Percentiles rank a stretch among this genome's conserved stretches.
Conservation (phyloP, 2,888 invertebrate species). For the Calameuta idolon region DNA sequence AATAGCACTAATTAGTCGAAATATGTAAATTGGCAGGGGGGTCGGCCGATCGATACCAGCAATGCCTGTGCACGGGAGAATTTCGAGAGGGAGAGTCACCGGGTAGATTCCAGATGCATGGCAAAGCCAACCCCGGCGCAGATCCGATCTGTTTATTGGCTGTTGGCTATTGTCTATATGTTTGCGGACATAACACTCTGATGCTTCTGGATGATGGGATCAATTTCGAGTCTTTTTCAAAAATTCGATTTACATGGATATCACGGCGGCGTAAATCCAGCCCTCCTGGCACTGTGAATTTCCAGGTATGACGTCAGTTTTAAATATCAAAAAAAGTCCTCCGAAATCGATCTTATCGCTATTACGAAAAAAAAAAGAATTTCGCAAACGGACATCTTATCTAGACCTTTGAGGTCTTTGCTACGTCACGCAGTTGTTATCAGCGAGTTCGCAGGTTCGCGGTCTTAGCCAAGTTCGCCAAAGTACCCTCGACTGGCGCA, state of each 20-base stretch:
- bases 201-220: background rate
- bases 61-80: slow-evolving; percentile 23
- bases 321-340: too few relatives aligned
- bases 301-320: too few relatives aligned
- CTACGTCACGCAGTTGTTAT: too few relatives aligned
- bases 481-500: too few relatives aligned
- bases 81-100: slow-evolving; percentile 19
- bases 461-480: too few relatives aligned
- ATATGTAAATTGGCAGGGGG: slow-evolving; percentile 50
- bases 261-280: too few relatives aligned
- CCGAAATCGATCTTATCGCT: too few relatives aligned
- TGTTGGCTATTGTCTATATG: slow-evolving; percentile 36
- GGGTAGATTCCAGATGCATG: slow-evolving; percentile 13
- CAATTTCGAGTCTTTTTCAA: background rate
- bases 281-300: too few relatives aligned
- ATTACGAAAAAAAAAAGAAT: too few relatives aligned
- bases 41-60: slow-evolving; percentile 45
- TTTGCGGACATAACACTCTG: slow-evolving; percentile 31
- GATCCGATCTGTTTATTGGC: slow-evolving; percentile 36
- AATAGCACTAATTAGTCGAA: slow-evolving; percentile 60
- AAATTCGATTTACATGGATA: background rate
- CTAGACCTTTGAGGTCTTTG: too few relatives aligned
- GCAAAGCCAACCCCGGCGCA: slow-evolving; percentile 25
- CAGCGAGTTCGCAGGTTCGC: too few relatives aligned
- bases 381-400: too few relatives aligned